Base-by-base conservation (phyloP, 2,797 vertebrate genomes). In the Catharus ustulatus region DNA sequence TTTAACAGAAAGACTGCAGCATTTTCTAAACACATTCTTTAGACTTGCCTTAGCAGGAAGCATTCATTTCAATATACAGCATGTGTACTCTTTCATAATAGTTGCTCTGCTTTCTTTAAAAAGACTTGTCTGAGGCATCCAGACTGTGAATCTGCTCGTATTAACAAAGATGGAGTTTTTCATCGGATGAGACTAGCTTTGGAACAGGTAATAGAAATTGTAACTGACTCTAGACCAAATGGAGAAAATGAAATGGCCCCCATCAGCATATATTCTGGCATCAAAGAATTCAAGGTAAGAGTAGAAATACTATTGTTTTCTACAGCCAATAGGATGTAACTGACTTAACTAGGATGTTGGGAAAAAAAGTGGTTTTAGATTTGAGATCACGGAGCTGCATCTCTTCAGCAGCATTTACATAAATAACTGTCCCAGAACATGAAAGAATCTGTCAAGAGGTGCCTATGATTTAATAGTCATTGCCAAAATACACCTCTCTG, bases 81-180 rank as follows among this genome's bases (percentile, higher is more conserved):
- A 8, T 34, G 10, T 43, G 20, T 49, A 38, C 7, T 48, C 30
- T 51, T 42, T 66, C 62, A 6, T 88, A 89, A 93, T 46, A 15
- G 63, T 63, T 77, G 16, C 26, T 95, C 95, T 94, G 7, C 61
- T 94, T 97, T 95, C 80, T 93, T 92, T 83, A 17, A 90, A 95
- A 97, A 99, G 99, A 99, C 99, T 22, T 99, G 99, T 98, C 98
- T 99, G 78, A 98, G 99, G 97, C 99, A 99, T 93, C 99, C 99
- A 38, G 99, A 99, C 96, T 99, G 99, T 34, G 99, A 99, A 97
- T 99, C 99, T 11, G 99, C 99, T 21, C 98, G 99, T 82, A 98
- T 99, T 97, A 99, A 99, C 98, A 99, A 99, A 97, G 98, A 98
- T 68, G 99, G 98, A 6, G 99, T 99, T 82, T 99, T 99, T 97